Evolutionary conservation across 1,140 invertebrate species (phyloP).

Genomic region (Sipha flava): DNA sequence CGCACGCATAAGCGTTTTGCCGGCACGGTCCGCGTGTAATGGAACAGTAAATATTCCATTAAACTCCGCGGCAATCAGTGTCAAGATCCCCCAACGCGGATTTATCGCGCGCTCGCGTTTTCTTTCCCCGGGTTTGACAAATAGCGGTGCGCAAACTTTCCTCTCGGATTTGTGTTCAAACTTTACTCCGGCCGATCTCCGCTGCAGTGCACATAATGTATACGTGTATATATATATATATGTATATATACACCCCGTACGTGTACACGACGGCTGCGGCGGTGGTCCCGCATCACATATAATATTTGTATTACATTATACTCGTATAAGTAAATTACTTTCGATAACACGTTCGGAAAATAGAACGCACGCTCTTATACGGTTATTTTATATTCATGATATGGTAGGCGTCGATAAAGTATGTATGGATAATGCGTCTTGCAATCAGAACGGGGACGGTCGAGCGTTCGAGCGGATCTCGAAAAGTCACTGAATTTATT

Average conservation of each 20-base stretch:
- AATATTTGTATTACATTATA: background rate
- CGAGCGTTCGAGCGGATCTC: too few relatives aligned
- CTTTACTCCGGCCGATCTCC: background rate
- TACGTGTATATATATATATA: too few relatives aligned
- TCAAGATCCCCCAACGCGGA: background rate
- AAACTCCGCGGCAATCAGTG: background rate
- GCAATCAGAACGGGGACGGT: too few relatives aligned
- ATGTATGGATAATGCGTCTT: too few relatives aligned
- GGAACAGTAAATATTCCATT: conserved; percentile 12
- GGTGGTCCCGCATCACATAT: background rate
- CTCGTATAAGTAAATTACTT: background rate
- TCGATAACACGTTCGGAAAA: too few relatives aligned
- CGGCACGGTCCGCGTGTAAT: background rate
- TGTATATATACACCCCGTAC: too few relatives aligned
- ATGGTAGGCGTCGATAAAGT: too few relatives aligned
- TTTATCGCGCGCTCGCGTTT: background rate
- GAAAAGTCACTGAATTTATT: too few relatives aligned
- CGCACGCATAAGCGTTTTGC: too few relatives aligned
- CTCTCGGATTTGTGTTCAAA: background rate
- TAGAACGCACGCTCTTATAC: too few relatives aligned
- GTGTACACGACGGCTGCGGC: background rate
- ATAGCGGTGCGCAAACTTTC: background rate
- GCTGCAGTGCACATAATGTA: too few relatives aligned
- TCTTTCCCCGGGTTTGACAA: background rate
- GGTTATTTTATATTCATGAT: too few relatives aligned